Percentiles rank a stretch among this genome's conserved stretches.
These are phyloP conservation scores for Lamprotornis superbus DNA, from an alignment of 2,113 vertebrate species.

Conservation along the genomic window DNA sequence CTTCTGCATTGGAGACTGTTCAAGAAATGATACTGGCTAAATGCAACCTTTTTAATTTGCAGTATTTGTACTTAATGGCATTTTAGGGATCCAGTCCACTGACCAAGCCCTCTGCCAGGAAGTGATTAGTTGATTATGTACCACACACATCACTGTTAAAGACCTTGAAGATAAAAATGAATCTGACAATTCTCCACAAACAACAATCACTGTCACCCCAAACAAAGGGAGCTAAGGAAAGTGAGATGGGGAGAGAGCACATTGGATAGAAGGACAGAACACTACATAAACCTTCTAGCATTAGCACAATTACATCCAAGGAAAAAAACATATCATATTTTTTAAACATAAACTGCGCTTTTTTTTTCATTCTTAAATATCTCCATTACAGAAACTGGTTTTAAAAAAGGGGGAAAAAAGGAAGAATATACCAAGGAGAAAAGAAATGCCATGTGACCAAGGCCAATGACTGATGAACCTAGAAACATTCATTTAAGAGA, in stretches of 20 bases:
- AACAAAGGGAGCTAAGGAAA: background rate
- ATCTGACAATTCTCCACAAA: background rate
- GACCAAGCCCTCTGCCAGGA: background rate
- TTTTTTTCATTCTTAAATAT: background rate
- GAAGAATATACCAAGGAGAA: background rate
- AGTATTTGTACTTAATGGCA: background rate
- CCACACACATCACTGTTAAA: background rate
- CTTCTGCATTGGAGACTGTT: background rate
- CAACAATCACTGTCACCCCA: background rate
- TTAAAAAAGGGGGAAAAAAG: fast-evolving
- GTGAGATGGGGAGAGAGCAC: background rate
- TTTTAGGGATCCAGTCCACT: background rate
- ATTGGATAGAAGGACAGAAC: background rate
- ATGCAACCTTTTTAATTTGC: background rate
- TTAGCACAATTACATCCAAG: background rate
- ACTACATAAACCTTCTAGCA: background rate
- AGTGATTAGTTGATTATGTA: background rate
- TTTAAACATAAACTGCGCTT: background rate
- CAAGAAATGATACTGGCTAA: background rate
- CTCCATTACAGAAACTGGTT: background rate
- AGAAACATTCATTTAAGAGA: background rate
- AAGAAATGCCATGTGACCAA: background rate
- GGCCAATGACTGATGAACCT: background rate
- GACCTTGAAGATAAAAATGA: background rate
- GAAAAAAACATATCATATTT: background rate